Conservation (phyloP, 2,113 vertebrate genomes). For the Bubo blakistoni region DNA sequence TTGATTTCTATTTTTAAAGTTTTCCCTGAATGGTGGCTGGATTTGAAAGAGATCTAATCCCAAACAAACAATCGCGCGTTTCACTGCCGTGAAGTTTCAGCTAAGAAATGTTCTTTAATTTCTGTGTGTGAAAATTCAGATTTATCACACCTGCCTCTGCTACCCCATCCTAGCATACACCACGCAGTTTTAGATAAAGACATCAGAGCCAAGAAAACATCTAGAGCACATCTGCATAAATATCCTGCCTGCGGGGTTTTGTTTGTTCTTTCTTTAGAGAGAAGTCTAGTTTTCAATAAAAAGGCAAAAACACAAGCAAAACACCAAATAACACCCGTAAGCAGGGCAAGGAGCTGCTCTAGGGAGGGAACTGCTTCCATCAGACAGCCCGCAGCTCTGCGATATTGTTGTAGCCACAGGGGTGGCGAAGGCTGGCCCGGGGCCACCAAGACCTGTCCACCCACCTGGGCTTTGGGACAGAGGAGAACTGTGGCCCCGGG, state of each 20-base stretch:
- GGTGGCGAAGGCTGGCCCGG: neutral
- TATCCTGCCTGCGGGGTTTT: neutral
- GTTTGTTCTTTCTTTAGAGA: neutral
- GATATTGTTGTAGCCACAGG: rapidly evolving
- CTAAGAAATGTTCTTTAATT: neutral
- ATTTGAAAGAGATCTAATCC: neutral
- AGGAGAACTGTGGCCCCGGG: rapidly evolving
- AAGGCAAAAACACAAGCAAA: neutral
- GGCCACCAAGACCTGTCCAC: neutral
- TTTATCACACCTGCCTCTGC: neutral
- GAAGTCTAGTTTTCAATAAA: neutral
- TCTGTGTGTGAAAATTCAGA: neutral
- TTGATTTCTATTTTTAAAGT: neutral
- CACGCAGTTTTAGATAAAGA: neutral
- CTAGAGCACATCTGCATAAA: neutral
- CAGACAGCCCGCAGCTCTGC: neutral
- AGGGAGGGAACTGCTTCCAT: neutral
- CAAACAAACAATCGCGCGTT: neutral
- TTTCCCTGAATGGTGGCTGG: neutral
- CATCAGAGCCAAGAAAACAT: neutral
- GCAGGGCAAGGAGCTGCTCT: neutral
- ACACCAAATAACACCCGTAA: rapidly evolving
- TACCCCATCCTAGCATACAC: neutral
- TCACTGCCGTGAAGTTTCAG: neutral
- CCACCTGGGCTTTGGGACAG: neutral